Evolutionary conservation across 2,888 invertebrate species (phyloP).

Genomic region (Punctoribates punctum): DNA sequence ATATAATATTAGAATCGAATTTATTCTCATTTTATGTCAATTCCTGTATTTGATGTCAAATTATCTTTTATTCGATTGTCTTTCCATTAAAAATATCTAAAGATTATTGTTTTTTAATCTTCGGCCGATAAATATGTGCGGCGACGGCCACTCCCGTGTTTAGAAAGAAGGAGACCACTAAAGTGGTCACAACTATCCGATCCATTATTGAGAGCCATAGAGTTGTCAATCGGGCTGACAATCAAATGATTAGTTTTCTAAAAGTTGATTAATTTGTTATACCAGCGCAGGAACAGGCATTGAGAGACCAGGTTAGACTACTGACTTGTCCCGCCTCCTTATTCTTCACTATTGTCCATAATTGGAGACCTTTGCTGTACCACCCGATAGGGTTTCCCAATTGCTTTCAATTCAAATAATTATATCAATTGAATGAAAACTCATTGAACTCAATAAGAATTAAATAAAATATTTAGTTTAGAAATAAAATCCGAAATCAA

Average conservation of each 20-base stretch:
- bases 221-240: slow-evolving; percentile 19
- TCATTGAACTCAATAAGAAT: neutral
- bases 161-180: slow-evolving; percentile 21
- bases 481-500: too few relatives aligned
- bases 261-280: too few relatives aligned
- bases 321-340: slow-evolving; percentile 28
- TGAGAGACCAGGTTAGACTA: slow-evolving; percentile 10
- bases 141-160: slow-evolving; percentile 8
- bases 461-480: too few relatives aligned
- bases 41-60: neutral
- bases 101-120: slow-evolving; percentile 26
- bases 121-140: slow-evolving; percentile 31
- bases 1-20: neutral
- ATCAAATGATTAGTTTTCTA: neutral
- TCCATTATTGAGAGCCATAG: slow-evolving; percentile 23
- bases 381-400: slow-evolving; percentile 19
- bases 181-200: slow-evolving; percentile 9
- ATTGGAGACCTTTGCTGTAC: slow-evolving; percentile 28
- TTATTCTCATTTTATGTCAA: neutral
- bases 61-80: neutral
- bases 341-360: slow-evolving; percentile 20
- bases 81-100: slow-evolving; percentile 7
- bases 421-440: neutral
- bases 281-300: slow-evolving; percentile 13
- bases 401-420: neutral